Conservation (phyloP, 2,888 invertebrate genomes). For the Pterostichus niger region DNA sequence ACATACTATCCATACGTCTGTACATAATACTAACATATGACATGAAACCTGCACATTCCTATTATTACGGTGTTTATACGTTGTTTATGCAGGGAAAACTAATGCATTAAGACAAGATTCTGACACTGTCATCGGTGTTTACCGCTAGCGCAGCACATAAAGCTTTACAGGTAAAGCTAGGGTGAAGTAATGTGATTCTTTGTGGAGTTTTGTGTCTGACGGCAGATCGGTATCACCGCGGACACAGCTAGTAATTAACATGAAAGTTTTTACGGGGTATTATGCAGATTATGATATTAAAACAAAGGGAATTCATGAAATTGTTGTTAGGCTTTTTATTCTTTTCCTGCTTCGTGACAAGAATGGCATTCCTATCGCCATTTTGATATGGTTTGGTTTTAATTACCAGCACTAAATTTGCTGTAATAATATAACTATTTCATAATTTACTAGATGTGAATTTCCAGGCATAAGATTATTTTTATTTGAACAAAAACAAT, state of each 20-base stretch:
- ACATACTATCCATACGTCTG: neutral
- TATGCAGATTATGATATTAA: slow-evolving; percentile 62
- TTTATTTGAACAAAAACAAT: no score
- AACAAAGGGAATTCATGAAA: slow-evolving; percentile 59
- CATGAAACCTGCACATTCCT: slow-evolving; percentile 36
- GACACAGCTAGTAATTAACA: slow-evolving; percentile 51
- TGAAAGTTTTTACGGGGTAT: slow-evolving; percentile 57
- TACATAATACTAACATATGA: slow-evolving; percentile 3
- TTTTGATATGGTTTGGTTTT: neutral
- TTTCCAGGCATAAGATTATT: neutral
- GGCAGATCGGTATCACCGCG: slow-evolving; percentile 17
- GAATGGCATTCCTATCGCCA: slow-evolving; percentile 13
- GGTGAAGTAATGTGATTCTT: neutral
- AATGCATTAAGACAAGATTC: slow-evolving; percentile 16
- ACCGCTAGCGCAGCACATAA: neutral
- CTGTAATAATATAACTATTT: neutral
- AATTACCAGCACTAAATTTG: neutral
- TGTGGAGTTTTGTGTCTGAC: neutral
- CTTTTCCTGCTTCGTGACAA: slow-evolving; percentile 40
- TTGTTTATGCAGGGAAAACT: slow-evolving; percentile 1
- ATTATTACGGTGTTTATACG: slow-evolving; percentile 41
- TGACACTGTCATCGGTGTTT: neutral
- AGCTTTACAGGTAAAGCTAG: neutral
- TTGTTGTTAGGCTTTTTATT: slow-evolving; percentile 47
- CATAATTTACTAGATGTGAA: neutral